Conservation (phyloP, 2,113 vertebrate species). For the Myiagra hebetior region DNA sequence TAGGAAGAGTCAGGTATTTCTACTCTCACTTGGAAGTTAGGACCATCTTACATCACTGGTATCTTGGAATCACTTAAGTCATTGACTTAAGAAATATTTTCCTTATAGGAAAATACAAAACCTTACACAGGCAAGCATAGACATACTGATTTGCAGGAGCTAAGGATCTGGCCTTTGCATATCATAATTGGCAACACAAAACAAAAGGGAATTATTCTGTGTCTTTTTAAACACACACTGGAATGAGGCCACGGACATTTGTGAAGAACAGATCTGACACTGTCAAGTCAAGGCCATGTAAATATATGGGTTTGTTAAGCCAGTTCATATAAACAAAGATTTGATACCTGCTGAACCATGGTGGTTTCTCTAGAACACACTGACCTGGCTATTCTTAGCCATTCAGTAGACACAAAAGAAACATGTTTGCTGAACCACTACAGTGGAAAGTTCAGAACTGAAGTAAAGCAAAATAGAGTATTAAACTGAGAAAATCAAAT, state of each 20-base stretch:
- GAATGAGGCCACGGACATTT: background rate
- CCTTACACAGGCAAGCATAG: background rate
- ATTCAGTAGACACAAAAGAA: constrained; percentile 29
- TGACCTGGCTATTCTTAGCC: constrained; percentile 9
- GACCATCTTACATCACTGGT: background rate
- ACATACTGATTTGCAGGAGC: background rate
- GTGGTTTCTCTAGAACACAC: background rate
- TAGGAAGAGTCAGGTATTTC: background rate
- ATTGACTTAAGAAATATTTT: background rate
- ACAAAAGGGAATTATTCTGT: background rate
- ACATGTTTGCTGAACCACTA: constrained; percentile 63
- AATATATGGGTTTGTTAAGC: background rate
- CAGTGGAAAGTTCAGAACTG: constrained; percentile 60
- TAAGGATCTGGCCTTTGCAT: background rate
- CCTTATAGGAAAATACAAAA: background rate
- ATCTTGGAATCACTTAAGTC: background rate
- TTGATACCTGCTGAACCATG: background rate
- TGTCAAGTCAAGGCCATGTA: constrained; percentile 17
- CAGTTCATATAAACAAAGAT: background rate
- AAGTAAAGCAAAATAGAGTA: background rate
- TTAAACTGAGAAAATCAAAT: constrained; percentile 17
- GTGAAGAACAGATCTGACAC: background rate
- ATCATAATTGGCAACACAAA: background rate
- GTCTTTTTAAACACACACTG: background rate
- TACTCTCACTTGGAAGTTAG: background rate